Evolutionary conservation across 2,113 vertebrate genomes (phyloP).

Genomic region (Tachycineta bicolor): DNA sequence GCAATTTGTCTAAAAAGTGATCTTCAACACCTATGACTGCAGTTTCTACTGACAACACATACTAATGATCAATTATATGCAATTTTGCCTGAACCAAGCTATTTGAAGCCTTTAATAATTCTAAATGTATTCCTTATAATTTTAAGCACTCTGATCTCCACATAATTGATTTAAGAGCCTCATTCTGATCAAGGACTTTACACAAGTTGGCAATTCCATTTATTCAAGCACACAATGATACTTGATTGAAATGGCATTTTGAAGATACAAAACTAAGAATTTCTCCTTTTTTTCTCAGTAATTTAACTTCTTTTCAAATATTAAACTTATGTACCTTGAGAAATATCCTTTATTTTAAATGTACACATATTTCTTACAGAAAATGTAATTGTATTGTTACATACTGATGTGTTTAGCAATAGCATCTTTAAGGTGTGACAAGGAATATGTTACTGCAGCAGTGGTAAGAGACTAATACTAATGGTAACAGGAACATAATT

Average conservation of each 20-base stretch:
- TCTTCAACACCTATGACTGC: constrained; percentile 37
- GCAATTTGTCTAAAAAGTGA: background rate
- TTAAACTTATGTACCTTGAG: background rate
- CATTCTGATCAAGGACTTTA: constrained; percentile 54
- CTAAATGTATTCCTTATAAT: constrained; percentile 49
- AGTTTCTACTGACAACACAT: constrained; percentile 38
- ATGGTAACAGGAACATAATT: background rate
- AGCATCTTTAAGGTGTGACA: background rate
- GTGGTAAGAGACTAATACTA: background rate
- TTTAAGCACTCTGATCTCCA: constrained; percentile 56
- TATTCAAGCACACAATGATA: constrained; percentile 37
- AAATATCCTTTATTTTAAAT: constrained; percentile 7
- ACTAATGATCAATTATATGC: constrained; percentile 56
- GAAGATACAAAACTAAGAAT: constrained; percentile 12
- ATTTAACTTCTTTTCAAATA: background rate
- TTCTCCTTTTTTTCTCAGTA: background rate
- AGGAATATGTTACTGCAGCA: background rate
- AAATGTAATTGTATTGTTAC: background rate
- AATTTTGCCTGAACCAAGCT: constrained; percentile 50
- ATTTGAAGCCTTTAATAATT: constrained; percentile 59
- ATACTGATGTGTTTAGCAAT: background rate
- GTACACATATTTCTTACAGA: background rate
- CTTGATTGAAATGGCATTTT: constrained; percentile 57
- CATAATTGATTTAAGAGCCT: constrained; percentile 66
- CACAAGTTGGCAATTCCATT: constrained; percentile 50